Evolutionary conservation across 2,888 invertebrate species (phyloP).

Genomic region (Blastobasis adustella): DNA sequence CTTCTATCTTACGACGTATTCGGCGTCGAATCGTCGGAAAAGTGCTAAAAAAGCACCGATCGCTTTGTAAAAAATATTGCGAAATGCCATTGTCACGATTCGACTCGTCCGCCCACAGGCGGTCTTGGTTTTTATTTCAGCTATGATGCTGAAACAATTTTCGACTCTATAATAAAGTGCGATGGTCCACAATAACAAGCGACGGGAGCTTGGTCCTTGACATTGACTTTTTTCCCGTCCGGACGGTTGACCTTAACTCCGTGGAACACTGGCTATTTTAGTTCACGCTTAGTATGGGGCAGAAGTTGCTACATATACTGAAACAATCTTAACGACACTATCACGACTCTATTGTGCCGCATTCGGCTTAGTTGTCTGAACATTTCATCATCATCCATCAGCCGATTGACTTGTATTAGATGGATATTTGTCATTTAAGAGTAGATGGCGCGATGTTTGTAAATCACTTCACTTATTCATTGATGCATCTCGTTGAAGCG

Average conservation of each 20-base stretch:
- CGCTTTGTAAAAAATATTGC: slow-evolving; percentile 18
- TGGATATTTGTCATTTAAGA: too few relatives aligned
- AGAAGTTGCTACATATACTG: not conserved
- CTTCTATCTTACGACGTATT: too few relatives aligned
- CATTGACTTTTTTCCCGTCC: slow-evolving; percentile 26
- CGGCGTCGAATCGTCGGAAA: too few relatives aligned
- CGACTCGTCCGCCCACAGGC: slow-evolving; percentile 27
- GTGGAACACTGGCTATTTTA: not conserved
- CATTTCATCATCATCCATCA: too few relatives aligned
- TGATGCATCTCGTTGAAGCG: too few relatives aligned
- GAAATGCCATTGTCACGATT: slow-evolving; percentile 24
- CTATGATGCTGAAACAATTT: slow-evolving; percentile 12
- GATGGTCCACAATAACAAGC: slow-evolving; percentile 16
- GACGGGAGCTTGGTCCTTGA: slow-evolving; percentile 25
- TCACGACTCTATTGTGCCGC: too few relatives aligned
- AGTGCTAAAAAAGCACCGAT: not conserved
- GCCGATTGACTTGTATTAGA: too few relatives aligned
- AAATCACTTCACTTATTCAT: too few relatives aligned
- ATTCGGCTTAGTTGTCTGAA: too few relatives aligned
- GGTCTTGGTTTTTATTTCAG: slow-evolving; percentile 15
- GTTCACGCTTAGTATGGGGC: not conserved
- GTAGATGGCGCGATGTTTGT: too few relatives aligned
- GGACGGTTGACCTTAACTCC: slow-evolving; percentile 15
- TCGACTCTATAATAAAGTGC: slow-evolving; percentile 10
- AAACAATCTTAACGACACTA: too few relatives aligned